Evolutionary conservation across 2,113 vertebrate species (phyloP).

Genomic region (Myrmophylax atrothorax): DNA sequence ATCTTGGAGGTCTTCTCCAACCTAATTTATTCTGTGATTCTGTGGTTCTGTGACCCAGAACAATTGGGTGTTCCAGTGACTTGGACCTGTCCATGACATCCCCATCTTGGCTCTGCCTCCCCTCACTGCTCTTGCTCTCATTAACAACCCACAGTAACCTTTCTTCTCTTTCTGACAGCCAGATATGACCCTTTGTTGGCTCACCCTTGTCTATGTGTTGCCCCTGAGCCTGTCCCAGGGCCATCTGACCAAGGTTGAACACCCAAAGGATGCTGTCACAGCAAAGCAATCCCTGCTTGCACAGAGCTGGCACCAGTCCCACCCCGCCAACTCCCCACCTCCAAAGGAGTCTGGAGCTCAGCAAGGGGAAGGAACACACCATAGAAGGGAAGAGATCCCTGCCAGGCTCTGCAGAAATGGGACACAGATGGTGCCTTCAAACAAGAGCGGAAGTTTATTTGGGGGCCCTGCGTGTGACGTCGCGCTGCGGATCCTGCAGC

Average conservation of each 20-base stretch:
- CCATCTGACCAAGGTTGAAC: neutral
- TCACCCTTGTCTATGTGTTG: accelerated
- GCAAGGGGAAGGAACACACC: constrained; percentile 19
- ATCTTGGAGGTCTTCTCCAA: neutral
- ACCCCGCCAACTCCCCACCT: constrained; percentile 16
- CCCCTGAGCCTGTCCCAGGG: neutral
- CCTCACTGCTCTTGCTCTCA: neutral
- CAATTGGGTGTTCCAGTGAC: neutral
- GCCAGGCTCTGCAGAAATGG: constrained; percentile 18
- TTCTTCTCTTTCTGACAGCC: neutral
- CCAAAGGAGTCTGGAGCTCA: neutral
- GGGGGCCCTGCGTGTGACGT: constrained; percentile 18
- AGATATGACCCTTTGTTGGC: too few relatives aligned
- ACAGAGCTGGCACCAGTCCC: neutral
- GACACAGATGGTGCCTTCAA: constrained; percentile 64
- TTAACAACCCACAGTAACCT: accelerated
- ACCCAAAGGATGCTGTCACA: neutral
- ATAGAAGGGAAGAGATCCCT: constrained; percentile 46
- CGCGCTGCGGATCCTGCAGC: neutral
- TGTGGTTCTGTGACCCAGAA: neutral
- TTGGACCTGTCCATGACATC: neutral
- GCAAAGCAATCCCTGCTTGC: neutral
- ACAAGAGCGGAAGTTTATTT: constrained; percentile 56
- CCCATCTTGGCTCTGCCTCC: neutral
- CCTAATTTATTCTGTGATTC: neutral